Evolutionary conservation across 2,888 invertebrate genomes (phyloP), one percentile per base, ranked within the genome.

Genomic region (Noctua comes): DNA sequence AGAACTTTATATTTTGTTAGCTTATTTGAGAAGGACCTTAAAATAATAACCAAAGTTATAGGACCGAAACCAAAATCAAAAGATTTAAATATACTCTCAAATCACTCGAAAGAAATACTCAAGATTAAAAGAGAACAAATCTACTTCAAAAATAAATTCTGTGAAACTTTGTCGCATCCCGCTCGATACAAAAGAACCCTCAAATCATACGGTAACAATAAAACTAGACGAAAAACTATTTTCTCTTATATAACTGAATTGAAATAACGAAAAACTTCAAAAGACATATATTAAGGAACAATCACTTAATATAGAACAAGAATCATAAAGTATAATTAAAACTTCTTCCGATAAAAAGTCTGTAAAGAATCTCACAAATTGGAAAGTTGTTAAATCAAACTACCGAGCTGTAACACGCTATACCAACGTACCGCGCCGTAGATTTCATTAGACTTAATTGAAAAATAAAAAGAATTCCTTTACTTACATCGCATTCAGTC

Each of bases 391-490:
- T 88, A 86, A 88, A 90, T 90, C 84, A 83, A 88, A 85, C 85
- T 86, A 85, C 86, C 83, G 77, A 79, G 70, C 86, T 78, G 84
- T 90, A 90, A 90, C 88, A 88, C 87, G 78, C 79, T 84, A 82
- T 88, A 86, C 86, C 82, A 82, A 83, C 88, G 83, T 79, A 83
- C 84, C 82, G 76, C 79, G 83, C 88, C 86, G 87, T 92, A 92
- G 91, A 93, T 94, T 95, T 93, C 94, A 95, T 94, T 94, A 93
- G 90, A 93, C 90, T 92, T 94, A 94, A 95, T 95, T 95, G 94
- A 94, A 94, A 94, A 95, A 94, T 94, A 93, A 94, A 93, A 94
- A 93, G 93, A 92, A 94, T 94, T 93, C 93, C 90, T 92, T 94
- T 93, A 95, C 94, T 94, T 93, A 94, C 93, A 92, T 91, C 91